phyloP scores from a whole-genome alignment of 2,113 vertebrate species.

The Muntiacus muntjak region DNA sequence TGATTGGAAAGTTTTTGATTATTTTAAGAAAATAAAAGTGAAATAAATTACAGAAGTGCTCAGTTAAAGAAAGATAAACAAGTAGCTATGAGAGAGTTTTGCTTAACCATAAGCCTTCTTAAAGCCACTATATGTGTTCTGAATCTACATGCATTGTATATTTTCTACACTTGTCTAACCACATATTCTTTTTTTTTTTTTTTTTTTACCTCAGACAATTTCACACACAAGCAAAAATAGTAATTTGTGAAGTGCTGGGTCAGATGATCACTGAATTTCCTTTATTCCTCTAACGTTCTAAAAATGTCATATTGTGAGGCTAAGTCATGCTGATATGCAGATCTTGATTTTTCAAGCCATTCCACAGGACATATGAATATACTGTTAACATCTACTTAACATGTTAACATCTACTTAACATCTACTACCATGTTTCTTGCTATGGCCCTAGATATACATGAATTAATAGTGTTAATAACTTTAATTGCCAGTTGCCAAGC shows the following conservation, averaged over 20 bases:
- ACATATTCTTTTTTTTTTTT: not conserved
- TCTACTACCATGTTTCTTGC: not conserved
- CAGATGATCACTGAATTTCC: not conserved
- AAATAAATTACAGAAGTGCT: not conserved
- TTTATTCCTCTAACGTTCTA: not conserved
- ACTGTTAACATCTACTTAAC: not conserved
- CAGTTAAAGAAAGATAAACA: not conserved
- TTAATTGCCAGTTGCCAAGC: not conserved
- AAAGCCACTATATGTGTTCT: not conserved
- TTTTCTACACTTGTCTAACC: not conserved
- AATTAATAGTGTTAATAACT: not conserved
- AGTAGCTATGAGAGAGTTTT: not conserved
- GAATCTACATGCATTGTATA: not conserved
- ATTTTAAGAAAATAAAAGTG: not conserved
- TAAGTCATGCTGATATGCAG: not conserved
- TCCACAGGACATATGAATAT: not conserved
- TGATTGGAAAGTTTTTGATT: not conserved
- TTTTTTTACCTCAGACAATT: not conserved
- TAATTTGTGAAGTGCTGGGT: not conserved
- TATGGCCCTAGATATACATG: not conserved
- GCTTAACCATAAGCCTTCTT: not conserved
- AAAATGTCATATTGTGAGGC: not conserved
- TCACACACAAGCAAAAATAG: not conserved
- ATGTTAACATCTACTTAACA: not conserved
- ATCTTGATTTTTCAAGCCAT: not conserved